Percentiles rank a stretch among this genome's conserved stretches.
These are phyloP conservation scores for Epistrophe eligans DNA, from an alignment of 2,888 invertebrate genomes.

Conservation along the genomic window DNA sequence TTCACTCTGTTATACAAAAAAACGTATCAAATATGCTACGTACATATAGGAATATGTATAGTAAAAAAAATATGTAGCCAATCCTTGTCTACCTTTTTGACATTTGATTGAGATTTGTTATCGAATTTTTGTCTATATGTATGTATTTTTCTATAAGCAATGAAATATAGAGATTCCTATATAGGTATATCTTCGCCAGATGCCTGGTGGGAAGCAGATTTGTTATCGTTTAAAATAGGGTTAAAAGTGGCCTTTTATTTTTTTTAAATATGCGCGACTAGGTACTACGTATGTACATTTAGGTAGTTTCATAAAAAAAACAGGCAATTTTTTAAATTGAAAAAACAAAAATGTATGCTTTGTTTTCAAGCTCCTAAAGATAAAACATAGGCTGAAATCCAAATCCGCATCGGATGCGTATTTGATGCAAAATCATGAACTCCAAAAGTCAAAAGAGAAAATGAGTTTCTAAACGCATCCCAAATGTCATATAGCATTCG, in stretches of 20 bases:
- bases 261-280: background rate
- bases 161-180: background rate
- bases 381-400: too few relatives aligned
- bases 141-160: background rate
- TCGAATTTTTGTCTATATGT: constrained; percentile 80
- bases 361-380: too few relatives aligned
- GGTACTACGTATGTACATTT: too few relatives aligned
- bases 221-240: constrained; percentile 21
- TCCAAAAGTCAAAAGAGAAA: too few relatives aligned
- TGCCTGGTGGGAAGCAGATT: constrained; percentile 4
- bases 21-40: background rate
- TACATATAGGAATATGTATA: background rate
- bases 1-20: constrained; percentile 25
- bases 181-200: too few relatives aligned
- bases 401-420: too few relatives aligned
- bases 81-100: constrained; percentile 82
- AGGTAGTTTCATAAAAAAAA: too few relatives aligned
- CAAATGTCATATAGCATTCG: too few relatives aligned
- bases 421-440: too few relatives aligned
- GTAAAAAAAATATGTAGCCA: constrained; percentile 81
- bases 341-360: too few relatives aligned
- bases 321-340: too few relatives aligned
- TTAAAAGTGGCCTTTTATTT: background rate
- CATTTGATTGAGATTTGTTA: constrained; percentile 84
- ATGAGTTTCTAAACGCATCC: too few relatives aligned